These are phyloP conservation scores for Aphelinus certus DNA, from an alignment of 1,140 invertebrate genomes.

Conservation along the genomic window DNA sequence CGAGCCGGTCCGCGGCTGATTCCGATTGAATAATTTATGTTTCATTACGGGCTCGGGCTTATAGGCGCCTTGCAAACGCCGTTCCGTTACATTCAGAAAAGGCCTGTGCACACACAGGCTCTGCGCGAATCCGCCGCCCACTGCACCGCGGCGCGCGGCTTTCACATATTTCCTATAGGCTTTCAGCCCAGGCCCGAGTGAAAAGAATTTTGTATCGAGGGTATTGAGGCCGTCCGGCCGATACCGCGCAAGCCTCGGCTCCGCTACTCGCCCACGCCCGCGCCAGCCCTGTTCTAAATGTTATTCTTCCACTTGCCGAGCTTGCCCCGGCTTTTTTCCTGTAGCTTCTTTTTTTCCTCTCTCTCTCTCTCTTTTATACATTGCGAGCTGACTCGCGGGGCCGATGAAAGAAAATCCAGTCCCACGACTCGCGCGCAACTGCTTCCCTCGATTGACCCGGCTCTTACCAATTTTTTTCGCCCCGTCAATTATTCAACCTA, in stretches of 20 bases:
- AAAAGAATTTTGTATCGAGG: slow-evolving; percentile 68
- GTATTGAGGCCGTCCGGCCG: slow-evolving; percentile 58
- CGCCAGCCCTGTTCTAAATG: slow-evolving; percentile 39
- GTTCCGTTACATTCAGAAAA: slow-evolving; percentile 60
- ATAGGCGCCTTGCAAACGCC: slow-evolving; percentile 63
- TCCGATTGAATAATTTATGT: slow-evolving; percentile 68
- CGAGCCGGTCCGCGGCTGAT: slow-evolving; percentile 53
- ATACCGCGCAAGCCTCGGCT: slow-evolving; percentile 10
- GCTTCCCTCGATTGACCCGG: slow-evolving; percentile 24
- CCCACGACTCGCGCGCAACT: slow-evolving; percentile 8
- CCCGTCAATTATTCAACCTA: slow-evolving; percentile 25
- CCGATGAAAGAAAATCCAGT: slow-evolving; percentile 30
- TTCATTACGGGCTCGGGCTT: slow-evolving; percentile 63
- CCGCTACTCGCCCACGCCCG: neutral
- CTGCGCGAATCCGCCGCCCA: slow-evolving; percentile 48
- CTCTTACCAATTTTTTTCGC: slow-evolving; percentile 44
- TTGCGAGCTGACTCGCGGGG: neutral
- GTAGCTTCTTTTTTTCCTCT: neutral
- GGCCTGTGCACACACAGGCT: slow-evolving; percentile 57
- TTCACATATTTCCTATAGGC: slow-evolving; percentile 65
- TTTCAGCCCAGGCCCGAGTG: slow-evolving; percentile 52
- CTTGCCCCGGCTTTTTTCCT: neutral
- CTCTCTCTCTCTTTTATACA: neutral
- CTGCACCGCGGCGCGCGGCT: slow-evolving; percentile 47
- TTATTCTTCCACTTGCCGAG: slow-evolving; percentile 42